Percentiles rank a stretch among this genome's conserved stretches.
phyloP scores from a whole-genome alignment of 2,797 vertebrate genomes.

The Karalla daura region DNA sequence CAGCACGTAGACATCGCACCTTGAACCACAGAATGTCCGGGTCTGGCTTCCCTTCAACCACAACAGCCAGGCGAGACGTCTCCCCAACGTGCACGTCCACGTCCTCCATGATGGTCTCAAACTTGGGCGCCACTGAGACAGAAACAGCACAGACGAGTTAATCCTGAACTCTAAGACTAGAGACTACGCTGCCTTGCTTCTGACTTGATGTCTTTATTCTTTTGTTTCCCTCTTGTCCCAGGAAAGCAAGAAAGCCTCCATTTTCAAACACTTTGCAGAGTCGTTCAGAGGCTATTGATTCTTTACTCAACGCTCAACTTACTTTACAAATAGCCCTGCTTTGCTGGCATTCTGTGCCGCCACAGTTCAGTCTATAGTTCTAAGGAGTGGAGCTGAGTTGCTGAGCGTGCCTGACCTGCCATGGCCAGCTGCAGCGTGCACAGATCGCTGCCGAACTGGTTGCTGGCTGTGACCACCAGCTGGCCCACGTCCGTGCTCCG shows the following conservation, averaged over 20 bases:
- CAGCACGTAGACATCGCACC: constrained; percentile 71
- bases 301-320: not conserved
- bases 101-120: constrained; percentile 98
- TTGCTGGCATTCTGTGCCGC: not conserved
- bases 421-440: constrained; percentile 87
- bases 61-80: constrained; percentile 88
- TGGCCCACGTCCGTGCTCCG: constrained; percentile 83
- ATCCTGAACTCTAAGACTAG: not conserved
- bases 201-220: not conserved
- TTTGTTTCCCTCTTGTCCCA: not conserved
- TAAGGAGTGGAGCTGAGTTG: constrained; percentile 34
- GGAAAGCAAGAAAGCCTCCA: not conserved
- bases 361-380: constrained; percentile 18
- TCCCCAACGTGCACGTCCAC: constrained; percentile 89
- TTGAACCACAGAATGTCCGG: constrained; percentile 96
- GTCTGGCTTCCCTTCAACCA: constrained; percentile 93
- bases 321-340: not conserved
- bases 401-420: constrained; percentile 83
- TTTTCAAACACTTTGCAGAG: not conserved
- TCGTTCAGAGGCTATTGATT: not conserved
- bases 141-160: no score
- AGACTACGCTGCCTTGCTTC: not conserved
- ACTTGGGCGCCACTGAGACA: constrained; percentile 89
- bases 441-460: constrained; percentile 89
- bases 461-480: constrained; percentile 89